Percentiles rank a stretch among this genome's conserved stretches.
Conservation (phyloP, 2,113 vertebrate genomes). For the Lagopus leucura region DNA sequence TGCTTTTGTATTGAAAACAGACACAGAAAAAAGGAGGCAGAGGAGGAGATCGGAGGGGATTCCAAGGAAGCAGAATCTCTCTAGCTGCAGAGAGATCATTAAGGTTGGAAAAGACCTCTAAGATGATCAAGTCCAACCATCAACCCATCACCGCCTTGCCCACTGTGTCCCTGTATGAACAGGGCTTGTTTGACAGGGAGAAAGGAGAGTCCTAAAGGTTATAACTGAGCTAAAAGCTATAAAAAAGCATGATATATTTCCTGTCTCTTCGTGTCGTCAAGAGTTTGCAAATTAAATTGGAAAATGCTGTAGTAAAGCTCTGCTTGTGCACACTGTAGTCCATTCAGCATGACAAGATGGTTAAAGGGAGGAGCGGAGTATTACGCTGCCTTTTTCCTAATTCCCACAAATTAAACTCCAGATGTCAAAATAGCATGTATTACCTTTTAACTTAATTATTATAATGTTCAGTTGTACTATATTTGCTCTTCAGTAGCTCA, state of each 20-base stretch:
- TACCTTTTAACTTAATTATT: not conserved
- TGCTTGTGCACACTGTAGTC: not conserved
- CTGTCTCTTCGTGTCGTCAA: not conserved
- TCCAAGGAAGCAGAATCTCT: not conserved
- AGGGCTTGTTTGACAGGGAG: not conserved
- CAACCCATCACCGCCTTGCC: not conserved
- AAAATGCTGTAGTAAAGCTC: not conserved
- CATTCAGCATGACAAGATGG: not conserved
- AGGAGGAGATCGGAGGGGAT: not conserved
- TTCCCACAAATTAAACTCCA: not conserved
- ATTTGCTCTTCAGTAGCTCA: not conserved
- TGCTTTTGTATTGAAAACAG: slow-evolving; percentile 26
- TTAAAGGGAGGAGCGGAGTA: not conserved
- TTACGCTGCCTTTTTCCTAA: not conserved
- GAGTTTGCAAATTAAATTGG: not conserved
- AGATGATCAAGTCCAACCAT: not conserved
- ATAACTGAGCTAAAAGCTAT: not conserved
- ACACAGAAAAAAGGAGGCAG: not conserved
- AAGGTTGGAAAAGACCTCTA: not conserved
- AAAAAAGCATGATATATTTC: not conserved
- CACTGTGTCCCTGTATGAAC: not conserved
- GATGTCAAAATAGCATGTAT: not conserved
- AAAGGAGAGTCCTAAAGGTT: not conserved
- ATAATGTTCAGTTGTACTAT: not conserved
- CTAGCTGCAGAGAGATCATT: not conserved